These are phyloP conservation scores for Gallinago media DNA, from an alignment of 2,113 vertebrate species.

Conservation along the genomic window DNA sequence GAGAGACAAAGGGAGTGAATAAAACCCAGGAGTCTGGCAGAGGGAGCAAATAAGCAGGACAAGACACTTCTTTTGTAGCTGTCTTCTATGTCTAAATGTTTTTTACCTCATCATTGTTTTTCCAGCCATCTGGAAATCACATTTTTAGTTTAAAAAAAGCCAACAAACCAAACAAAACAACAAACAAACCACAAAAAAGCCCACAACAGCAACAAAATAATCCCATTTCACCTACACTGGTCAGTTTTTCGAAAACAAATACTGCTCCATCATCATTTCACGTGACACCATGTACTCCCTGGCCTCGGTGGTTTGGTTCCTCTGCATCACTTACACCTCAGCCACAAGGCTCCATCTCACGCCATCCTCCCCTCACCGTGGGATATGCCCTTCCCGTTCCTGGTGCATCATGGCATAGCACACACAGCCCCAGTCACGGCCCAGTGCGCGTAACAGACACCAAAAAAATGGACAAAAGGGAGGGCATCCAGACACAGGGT, in stretches of 20 bases:
- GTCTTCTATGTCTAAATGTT: neutral
- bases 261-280: neutral
- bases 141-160: neutral
- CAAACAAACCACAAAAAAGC: neutral
- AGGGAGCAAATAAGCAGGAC: neutral
- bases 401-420: neutral
- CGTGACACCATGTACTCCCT: fast-evolving
- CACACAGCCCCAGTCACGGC: neutral
- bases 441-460: too few relatives aligned
- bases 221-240: neutral
- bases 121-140: neutral
- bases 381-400: neutral
- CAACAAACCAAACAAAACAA: neutral
- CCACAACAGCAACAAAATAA: neutral
- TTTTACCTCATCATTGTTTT: neutral
- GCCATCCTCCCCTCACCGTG: fast-evolving
- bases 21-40: neutral
- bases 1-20: neutral
- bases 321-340: neutral
- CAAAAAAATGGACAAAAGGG: too few relatives aligned
- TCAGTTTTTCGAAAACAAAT: neutral
- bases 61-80: neutral
- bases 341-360: neutral
- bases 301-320: fast-evolving
- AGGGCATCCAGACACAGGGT: fast-evolving